A percentile compares a stretch with the other conserved stretches of the same genome.
Evolutionary conservation across 2,888 invertebrate species (phyloP).

Genomic region (Cancer borealis): DNA sequence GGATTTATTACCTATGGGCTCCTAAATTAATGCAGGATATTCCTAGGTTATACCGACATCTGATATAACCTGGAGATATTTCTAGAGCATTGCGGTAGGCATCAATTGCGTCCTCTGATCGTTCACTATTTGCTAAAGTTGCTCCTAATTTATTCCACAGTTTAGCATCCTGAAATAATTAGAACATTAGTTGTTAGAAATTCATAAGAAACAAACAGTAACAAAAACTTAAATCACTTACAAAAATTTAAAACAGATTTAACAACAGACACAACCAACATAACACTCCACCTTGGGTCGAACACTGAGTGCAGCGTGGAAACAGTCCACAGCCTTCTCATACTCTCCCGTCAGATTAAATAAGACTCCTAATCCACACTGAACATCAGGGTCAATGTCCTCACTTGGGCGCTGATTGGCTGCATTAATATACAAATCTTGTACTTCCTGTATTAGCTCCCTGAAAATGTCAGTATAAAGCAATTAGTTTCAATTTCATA

Average conservation of each 20-base stretch:
- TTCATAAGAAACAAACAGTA: neutral
- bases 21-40: constrained; percentile 98
- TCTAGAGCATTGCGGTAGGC: constrained; percentile 95
- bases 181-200: constrained; percentile 18
- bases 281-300: constrained; percentile 84
- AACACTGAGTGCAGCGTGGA: constrained; percentile 92
- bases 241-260: neutral
- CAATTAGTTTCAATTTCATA: neutral
- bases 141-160: constrained; percentile 99
- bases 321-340: constrained; percentile 98
- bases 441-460: constrained; percentile 78
- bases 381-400: constrained; percentile 92
- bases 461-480: constrained; percentile 59
- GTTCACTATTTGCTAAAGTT: constrained; percentile 93
- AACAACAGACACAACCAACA: neutral
- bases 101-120: constrained; percentile 96
- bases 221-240: constrained; percentile 5
- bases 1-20: constrained; percentile 85
- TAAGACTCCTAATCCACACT: constrained; percentile 95
- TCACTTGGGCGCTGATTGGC: constrained; percentile 86
- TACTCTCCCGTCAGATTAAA: constrained; percentile 97
- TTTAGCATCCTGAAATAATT: constrained; percentile 87
- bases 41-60: constrained; percentile 98
- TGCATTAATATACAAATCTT: constrained; percentile 81
- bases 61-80: constrained; percentile 95